A percentile compares a stretch with the other conserved stretches of the same genome.
phyloP scores from a whole-genome alignment of 2,888 invertebrate species.

The Congeria kusceri region DNA sequence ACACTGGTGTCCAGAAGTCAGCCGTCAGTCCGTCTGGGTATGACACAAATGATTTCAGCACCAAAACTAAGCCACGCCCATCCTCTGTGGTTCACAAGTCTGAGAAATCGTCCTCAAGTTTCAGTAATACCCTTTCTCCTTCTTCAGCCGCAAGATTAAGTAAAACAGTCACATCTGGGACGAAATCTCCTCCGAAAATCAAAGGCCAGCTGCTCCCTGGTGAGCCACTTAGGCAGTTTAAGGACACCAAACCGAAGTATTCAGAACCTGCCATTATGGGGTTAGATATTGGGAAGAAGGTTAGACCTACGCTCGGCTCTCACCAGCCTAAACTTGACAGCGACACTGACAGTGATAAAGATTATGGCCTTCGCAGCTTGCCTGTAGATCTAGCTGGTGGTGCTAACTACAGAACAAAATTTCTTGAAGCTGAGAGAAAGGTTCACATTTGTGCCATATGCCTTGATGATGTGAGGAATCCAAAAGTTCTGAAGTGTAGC shows the following conservation, averaged over 20 bases:
- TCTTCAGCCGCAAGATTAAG: too few relatives aligned
- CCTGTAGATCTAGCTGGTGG: constrained; percentile 24
- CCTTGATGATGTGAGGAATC: constrained; percentile 56
- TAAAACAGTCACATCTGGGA: too few relatives aligned
- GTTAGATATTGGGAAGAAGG: too few relatives aligned
- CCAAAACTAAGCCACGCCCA: neutral
- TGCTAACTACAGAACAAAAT: constrained; percentile 37
- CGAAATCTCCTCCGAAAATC: constrained; percentile 31
- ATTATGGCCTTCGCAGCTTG: constrained; percentile 42
- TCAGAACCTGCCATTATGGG: neutral
- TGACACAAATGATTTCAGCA: neutral
- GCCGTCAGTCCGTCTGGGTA: neutral
- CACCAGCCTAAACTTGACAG: too few relatives aligned
- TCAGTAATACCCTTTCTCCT: too few relatives aligned
- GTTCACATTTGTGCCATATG: constrained; percentile 68
- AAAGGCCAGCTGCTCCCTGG: constrained; percentile 11
- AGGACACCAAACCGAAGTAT: constrained; percentile 5
- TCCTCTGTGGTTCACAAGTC: neutral
- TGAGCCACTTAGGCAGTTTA: neutral
- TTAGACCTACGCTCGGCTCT: too few relatives aligned
- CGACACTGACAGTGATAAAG: constrained; percentile 15
- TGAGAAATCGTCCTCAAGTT: too few relatives aligned
- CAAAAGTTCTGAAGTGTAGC: constrained; percentile 70
- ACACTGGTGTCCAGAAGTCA: neutral
- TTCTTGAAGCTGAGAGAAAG: constrained; percentile 16